Base-by-base conservation (phyloP, 2,888 invertebrate species). In the Drosophila pseudotakahashii region DNA sequence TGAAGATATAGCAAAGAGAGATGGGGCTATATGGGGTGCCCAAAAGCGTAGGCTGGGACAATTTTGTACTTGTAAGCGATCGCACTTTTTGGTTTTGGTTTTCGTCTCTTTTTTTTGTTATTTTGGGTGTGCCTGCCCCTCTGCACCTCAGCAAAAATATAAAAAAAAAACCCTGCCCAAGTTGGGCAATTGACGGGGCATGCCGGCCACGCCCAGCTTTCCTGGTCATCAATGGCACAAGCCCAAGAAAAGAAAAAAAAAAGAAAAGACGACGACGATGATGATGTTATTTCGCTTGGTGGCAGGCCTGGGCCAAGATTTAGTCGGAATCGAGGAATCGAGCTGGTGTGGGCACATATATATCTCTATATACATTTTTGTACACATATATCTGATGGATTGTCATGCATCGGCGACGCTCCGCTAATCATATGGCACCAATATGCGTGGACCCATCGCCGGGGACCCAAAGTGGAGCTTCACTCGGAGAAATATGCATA, bases 31-130 rank as follows among this genome's bases (percentile, higher is more conserved):
- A 41, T 41, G 60, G 68, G 47, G 14, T 47, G 30, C 47, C 47
- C 47, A 47, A 47, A 32, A 44, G 82, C 82, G 82, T 83, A 83
- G 82, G 82, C 39, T 75, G 82, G 72, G 83, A 83, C 82, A 83
- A 88, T 83, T 83, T 83, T 83, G 77, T 85, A 85, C 77, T 82
- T 82, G 88, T 85, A 85, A 85, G 78, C 69, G 82, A 83, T 88
- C 86, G 88, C 82, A 88, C 88, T 88, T 70, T 73, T 54, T 39
- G 41, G 41, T 44, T n/a, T 36, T 19, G 19, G 19, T 19, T 19
- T 19, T 19, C 19, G 19, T 19, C 19, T 19, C 19, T 19, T 19
- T 36, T 7, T 34, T 19, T 41, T 45, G 44, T 67, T 62, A 19
- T 19, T 60, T 60, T 70, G 68, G 68, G 48, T 70, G 72, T 82